phyloP scores from a whole-genome alignment of 2,888 invertebrate genomes.

The Chrysolina oricalcia region DNA sequence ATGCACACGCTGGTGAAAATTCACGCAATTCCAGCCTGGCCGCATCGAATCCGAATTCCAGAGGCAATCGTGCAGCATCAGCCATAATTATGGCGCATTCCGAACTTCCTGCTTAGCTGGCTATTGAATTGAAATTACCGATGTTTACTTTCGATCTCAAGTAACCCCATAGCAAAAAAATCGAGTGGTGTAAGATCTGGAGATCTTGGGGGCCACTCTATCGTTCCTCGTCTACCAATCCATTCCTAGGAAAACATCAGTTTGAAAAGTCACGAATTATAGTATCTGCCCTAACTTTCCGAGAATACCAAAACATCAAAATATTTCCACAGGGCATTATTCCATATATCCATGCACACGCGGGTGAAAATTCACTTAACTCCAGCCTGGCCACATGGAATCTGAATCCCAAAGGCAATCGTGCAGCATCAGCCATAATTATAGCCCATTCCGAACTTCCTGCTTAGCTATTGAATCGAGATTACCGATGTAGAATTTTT shows the following conservation, averaged over 20 bases:
- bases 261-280: too few relatives aligned
- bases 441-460: constrained; percentile 31
- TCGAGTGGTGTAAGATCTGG: too few relatives aligned
- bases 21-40: neutral
- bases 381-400: neutral
- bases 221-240: too few relatives aligned
- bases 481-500: too few relatives aligned
- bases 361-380: neutral
- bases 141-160: too few relatives aligned
- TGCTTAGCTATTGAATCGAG: constrained; percentile 53
- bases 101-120: constrained; percentile 38
- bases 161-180: too few relatives aligned
- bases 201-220: too few relatives aligned
- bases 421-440: constrained; percentile 39
- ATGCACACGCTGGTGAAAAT: neutral
- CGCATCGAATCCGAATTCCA: constrained; percentile 7
- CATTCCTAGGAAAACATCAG: too few relatives aligned
- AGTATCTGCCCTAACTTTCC: too few relatives aligned
- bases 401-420: constrained; percentile 20
- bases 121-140: constrained; percentile 56
- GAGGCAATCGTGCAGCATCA: constrained; percentile 35
- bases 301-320: neutral
- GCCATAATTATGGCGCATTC: constrained; percentile 37
- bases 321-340: neutral
- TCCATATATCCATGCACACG: neutral